phyloP scores from a whole-genome alignment of 2,797 vertebrate genomes.

The Gymnoscopelus braueri region DNA sequence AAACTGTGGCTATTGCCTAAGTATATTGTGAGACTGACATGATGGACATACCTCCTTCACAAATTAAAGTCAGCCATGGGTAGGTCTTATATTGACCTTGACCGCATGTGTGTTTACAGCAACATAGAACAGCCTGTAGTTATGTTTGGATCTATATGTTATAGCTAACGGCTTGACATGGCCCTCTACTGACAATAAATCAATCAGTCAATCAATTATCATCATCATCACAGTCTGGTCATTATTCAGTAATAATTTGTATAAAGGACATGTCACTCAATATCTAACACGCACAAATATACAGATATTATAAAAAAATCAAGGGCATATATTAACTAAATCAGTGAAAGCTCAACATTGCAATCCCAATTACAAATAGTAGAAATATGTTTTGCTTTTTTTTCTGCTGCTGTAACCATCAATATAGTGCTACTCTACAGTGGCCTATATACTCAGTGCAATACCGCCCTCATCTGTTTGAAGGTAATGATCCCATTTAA shows the following conservation, averaged over 20 bases:
- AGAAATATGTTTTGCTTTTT: slow-evolving; percentile 22
- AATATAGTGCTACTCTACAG: not conserved
- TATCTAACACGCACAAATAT: slow-evolving; percentile 15
- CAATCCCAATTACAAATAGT: too few relatives aligned
- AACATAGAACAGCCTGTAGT: slow-evolving; percentile 31
- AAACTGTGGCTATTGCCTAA: too few relatives aligned
- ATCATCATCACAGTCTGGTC: slow-evolving; percentile 48
- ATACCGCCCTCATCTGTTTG: slow-evolving; percentile 68
- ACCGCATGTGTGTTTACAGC: slow-evolving; percentile 8
- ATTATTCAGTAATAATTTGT: slow-evolving; percentile 45
- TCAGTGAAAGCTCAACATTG: not conserved
- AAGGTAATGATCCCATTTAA: not conserved
- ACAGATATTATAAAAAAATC: not conserved
- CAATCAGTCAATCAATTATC: slow-evolving; percentile 43
- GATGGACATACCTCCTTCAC: too few relatives aligned
- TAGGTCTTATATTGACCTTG: too few relatives aligned
- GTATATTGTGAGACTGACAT: too few relatives aligned
- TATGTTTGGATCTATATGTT: slow-evolving; percentile 51
- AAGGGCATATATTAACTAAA: not conserved
- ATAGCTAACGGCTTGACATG: slow-evolving; percentile 40
- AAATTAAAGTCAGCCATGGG: too few relatives aligned
- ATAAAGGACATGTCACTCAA: slow-evolving; percentile 28
- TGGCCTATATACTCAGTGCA: slow-evolving; percentile 23
- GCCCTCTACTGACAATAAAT: slow-evolving; percentile 60
- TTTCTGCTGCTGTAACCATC: slow-evolving; percentile 24